Evolutionary conservation across 2,797 vertebrate genomes (phyloP), one percentile per base, ranked within the genome.

Genomic region (Vireo griseus): DNA sequence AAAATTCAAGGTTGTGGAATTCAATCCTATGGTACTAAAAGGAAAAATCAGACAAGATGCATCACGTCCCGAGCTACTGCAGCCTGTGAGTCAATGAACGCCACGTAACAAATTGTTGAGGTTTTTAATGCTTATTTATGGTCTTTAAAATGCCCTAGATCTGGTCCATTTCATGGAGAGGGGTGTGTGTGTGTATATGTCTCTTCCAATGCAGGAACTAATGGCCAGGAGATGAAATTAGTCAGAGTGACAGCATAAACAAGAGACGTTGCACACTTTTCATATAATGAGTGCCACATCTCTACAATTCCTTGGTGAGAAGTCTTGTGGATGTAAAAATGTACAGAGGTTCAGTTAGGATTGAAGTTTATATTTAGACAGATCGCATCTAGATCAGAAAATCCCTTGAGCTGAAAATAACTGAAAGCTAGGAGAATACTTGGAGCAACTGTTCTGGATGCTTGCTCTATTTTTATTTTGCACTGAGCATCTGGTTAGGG

Each of bases 21-120:
- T 99, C 96, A 99, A 99, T 95, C 99, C 99, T 9, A 98, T 98
- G 98, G 98, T 99, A 37, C 97, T 99, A 16, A 98, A 97, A 97
- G 99, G 99, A 85, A 99, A 99, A 97, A 98, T 99, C 89, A 98
- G 99, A 94, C 98, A 98, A 19, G 99, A 99, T 83, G 98, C 99
- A 1, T 97, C 99, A 3, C 98, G 99, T 48, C 99, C 99, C 3
- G 99, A 99, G 35, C 97, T 99, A 51, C 97, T 99, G 28, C 99
- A 99, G 81, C 99, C 99, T n/a, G 99, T 99, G 96, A 99, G 99
- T 98, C 90, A 40, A 69, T 57, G n/a, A 44, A 48, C 1, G 2
- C 1, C 4, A 2, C 0, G 0, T 7, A 55, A 57, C 4, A 59
- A 37, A 39, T 39, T 67, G 33, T 59, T 20, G 40, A 35, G 6